Evolutionary conservation across 2,113 vertebrate species (phyloP).

Genomic region (Onychostruthus taczanowskii): DNA sequence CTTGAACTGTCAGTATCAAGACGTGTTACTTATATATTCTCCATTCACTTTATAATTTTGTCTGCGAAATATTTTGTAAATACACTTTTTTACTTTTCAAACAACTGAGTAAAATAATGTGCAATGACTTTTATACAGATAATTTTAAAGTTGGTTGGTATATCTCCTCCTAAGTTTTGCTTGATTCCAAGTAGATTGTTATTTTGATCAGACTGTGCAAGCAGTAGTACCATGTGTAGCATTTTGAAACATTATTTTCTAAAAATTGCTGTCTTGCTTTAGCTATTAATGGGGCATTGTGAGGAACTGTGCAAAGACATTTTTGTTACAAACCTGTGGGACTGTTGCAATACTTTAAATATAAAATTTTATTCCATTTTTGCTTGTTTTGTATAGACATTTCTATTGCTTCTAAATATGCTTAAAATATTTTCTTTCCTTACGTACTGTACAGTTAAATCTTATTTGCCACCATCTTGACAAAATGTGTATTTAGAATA

Average conservation of each 20-base stretch:
- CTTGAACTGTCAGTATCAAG: constrained; percentile 75
- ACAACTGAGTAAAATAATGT: constrained; percentile 85
- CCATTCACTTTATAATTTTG: constrained; percentile 83
- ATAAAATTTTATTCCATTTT: constrained; percentile 88
- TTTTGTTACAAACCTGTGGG: constrained; percentile 89
- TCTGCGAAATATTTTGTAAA: constrained; percentile 85
- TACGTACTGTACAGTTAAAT: constrained; percentile 80
- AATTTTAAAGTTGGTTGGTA: constrained; percentile 80
- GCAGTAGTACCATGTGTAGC: constrained; percentile 81
- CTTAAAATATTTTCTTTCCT: constrained; percentile 82
- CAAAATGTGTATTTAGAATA: constrained; percentile 86
- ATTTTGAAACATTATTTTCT: constrained; percentile 82
- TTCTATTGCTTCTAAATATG: constrained; percentile 89
- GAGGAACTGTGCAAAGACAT: constrained; percentile 83
- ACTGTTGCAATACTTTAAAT: constrained; percentile 98
- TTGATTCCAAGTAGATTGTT: constrained; percentile 80
- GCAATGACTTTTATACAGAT: constrained; percentile 86
- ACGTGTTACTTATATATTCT: constrained; percentile 72
- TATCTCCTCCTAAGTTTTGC: constrained; percentile 79
- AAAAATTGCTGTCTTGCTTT: constrained; percentile 81
- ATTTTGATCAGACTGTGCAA: constrained; percentile 82
- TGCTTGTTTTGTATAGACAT: constrained; percentile 88
- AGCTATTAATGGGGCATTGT: constrained; percentile 81
- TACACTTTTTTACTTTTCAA: constrained; percentile 90
- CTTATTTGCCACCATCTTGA: constrained; percentile 81